Conservation (phyloP, 1,140 invertebrate species). For the Diprion similis region DNA sequence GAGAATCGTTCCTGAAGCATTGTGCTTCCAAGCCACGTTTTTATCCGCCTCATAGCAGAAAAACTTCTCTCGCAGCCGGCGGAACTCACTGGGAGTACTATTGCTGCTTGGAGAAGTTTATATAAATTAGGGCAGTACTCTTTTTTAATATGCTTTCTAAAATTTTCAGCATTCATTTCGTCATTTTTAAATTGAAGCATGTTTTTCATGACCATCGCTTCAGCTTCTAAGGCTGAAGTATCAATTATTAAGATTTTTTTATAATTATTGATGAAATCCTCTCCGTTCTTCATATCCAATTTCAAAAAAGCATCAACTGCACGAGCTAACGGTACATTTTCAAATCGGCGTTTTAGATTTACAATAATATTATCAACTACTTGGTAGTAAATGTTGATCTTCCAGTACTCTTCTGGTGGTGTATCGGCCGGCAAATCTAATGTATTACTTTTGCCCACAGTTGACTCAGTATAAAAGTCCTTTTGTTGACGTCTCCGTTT, state of each 20-base stretch:
- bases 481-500: conserved; percentile 7
- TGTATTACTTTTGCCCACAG: conserved; percentile 4
- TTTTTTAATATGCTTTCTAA: no score
- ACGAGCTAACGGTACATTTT: conserved; percentile 5
- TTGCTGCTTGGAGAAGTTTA: no score
- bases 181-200: conserved; percentile 8
- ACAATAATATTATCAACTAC: neutral
- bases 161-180: no score
- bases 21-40: no score
- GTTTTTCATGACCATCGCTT: conserved; percentile 4
- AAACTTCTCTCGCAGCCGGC: conserved; percentile 6
- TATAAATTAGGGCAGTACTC: no score
- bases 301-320: conserved; percentile 8
- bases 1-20: conserved; percentile 7
- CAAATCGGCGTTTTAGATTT: conserved; percentile 7
- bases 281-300: conserved; percentile 17
- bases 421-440: conserved; percentile 4
- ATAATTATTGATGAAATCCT: no score
- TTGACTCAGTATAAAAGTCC: conserved; percentile 7
- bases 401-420: conserved; percentile 1
- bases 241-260: no score
- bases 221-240: no score
- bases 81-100: conserved; percentile 6
- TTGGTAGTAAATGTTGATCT: no score
- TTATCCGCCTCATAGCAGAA: conserved; percentile 6